These are phyloP conservation scores for Heteromyza rotundicornis DNA, from an alignment of 2,888 invertebrate species.

Conservation along the genomic window DNA sequence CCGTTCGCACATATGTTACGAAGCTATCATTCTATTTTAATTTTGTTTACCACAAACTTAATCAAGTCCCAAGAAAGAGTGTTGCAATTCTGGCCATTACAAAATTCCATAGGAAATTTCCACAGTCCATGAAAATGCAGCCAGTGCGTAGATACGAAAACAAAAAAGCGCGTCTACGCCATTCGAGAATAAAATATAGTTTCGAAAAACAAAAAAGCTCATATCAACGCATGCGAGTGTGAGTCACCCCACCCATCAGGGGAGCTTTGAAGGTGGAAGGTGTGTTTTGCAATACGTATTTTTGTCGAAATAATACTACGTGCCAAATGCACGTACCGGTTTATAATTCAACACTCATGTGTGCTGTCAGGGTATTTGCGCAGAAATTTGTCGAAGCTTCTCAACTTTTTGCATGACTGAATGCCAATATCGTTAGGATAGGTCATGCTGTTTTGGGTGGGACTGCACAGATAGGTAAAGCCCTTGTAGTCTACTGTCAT, in stretches of 20 bases:
- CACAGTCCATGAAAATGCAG: neutral
- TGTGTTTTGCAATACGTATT: neutral
- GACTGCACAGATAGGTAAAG: no score
- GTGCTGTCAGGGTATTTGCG: neutral
- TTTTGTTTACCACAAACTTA: neutral
- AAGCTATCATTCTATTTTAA: neutral
- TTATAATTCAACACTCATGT: neutral
- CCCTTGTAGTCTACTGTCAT: no score
- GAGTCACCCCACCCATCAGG: neutral
- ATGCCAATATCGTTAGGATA: slow-evolving; percentile 16
- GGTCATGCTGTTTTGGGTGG: no score
- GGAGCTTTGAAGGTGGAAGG: neutral
- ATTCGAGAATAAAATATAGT: neutral
- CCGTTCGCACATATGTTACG: no score
- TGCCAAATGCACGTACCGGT: slow-evolving; percentile 8
- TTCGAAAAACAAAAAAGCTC: neutral
- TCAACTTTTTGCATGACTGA: neutral
- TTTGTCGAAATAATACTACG: neutral
- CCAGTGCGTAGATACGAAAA: neutral
- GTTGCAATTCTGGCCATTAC: neutral
- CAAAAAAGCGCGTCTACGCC: neutral
- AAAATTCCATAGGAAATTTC: neutral
- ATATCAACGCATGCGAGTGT: neutral
- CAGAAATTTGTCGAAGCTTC: no score
- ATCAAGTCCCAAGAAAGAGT: neutral